Conservation (phyloP, 2,888 invertebrate genomes). For the Monochamus alternatus region DNA sequence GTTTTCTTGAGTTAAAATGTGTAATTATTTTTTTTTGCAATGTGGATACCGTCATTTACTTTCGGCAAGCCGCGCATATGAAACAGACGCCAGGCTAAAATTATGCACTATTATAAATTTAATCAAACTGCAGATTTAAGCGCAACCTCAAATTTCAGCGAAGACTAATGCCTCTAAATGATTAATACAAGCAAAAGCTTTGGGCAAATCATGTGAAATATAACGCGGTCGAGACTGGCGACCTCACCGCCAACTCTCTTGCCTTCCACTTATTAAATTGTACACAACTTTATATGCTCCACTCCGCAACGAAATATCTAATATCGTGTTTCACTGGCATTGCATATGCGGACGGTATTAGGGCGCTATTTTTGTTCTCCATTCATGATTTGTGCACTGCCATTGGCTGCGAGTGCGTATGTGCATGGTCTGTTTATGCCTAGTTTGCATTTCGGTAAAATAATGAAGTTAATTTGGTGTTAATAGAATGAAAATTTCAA, state of each 20-base stretch:
- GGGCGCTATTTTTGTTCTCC: no score
- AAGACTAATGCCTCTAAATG: slow-evolving; percentile 32
- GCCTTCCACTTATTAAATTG: slow-evolving; percentile 18
- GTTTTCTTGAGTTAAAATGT: no score
- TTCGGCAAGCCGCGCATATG: not conserved
- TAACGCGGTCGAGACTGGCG: slow-evolving; percentile 19
- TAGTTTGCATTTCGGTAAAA: no score
- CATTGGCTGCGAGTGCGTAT: no score
- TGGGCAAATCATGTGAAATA: slow-evolving; percentile 25
- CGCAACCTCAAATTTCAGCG: slow-evolving; percentile 20
- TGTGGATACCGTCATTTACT: no score
- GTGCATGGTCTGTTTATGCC: no score
- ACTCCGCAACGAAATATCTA: not conserved
- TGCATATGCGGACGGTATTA: not conserved
- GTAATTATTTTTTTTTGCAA: no score
- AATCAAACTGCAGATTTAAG: slow-evolving; percentile 16
- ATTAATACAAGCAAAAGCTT: slow-evolving; percentile 38
- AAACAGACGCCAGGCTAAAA: not conserved
- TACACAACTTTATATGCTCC: slow-evolving; percentile 1
- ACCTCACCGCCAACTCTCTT: slow-evolving; percentile 18
- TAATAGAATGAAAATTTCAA: no score
- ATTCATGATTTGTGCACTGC: no score
- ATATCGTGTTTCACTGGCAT: not conserved
- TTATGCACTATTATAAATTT: slow-evolving; percentile 17
- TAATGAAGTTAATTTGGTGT: no score